These are phyloP conservation scores for Elephantulus edwardii DNA, from an alignment of 2,113 vertebrate genomes.

Conservation along the genomic window DNA sequence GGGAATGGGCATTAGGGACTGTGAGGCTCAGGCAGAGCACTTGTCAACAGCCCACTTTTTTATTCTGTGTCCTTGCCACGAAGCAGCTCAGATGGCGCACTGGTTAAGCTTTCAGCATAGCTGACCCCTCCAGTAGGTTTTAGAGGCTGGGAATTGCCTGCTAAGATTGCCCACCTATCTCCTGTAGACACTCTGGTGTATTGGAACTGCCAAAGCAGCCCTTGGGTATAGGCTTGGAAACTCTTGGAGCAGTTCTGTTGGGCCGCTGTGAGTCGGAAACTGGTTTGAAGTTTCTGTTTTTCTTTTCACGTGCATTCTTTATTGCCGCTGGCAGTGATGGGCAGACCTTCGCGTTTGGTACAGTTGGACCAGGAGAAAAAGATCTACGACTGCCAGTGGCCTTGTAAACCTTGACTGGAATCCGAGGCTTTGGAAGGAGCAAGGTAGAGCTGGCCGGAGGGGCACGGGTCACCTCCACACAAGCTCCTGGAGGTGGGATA, in stretches of 20 bases:
- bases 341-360: too few relatives aligned
- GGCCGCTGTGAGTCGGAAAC: background rate
- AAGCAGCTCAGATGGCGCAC: background rate
- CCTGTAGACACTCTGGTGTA: too few relatives aligned
- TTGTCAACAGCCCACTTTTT: too few relatives aligned
- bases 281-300: background rate
- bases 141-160: background rate
- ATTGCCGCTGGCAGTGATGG: background rate
- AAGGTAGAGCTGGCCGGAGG: rapidly evolving
- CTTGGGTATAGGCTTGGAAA: background rate
- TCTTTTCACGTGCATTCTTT: background rate
- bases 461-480: too few relatives aligned
- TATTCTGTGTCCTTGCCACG: background rate
- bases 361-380: too few relatives aligned
- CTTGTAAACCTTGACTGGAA: background rate
- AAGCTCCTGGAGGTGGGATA: too few relatives aligned
- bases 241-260: background rate
- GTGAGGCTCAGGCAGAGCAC: background rate
- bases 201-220: too few relatives aligned
- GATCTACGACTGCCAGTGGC: background rate
- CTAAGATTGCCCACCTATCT: too few relatives aligned
- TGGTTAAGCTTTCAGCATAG: background rate
- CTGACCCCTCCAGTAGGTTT: background rate
- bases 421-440: background rate
- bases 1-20: background rate